Percentiles rank a stretch among this genome's conserved stretches.
phyloP scores from a whole-genome alignment of 2,113 vertebrate species.

The Herpailurus yagouaroundi region DNA sequence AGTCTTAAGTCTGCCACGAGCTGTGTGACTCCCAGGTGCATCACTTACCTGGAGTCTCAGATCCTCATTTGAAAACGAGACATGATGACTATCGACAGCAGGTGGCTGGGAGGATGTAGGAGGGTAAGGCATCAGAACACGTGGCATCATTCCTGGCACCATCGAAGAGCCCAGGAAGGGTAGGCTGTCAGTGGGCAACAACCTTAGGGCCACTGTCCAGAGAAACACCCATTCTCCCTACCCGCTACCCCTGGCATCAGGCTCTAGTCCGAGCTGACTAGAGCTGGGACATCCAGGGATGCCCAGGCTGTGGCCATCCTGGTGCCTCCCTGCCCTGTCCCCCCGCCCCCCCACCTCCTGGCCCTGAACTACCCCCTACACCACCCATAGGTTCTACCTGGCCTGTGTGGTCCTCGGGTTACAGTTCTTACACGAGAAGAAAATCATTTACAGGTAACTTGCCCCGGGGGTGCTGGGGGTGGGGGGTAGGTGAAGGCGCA shows the following conservation, averaged over 20 bases:
- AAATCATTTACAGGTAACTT: constrained; percentile 95
- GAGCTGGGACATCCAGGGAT: not conserved
- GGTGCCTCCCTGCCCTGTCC: not conserved
- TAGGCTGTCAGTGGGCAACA: not conserved
- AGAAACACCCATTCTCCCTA: not conserved
- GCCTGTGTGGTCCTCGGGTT: constrained; percentile 96
- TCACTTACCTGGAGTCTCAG: not conserved
- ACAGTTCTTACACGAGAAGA: constrained; percentile 96
- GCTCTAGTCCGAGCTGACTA: not conserved
- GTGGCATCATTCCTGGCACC: not conserved
- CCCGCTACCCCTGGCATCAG: too few species aligned
- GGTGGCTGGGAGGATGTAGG: not conserved
- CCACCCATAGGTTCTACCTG: constrained; percentile 91
- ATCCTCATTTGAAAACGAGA: not conserved
- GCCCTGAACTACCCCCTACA: not conserved
- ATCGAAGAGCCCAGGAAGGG: not conserved
- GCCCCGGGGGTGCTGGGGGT: not conserved
- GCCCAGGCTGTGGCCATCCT: not conserved
- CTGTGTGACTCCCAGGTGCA: not conserved
- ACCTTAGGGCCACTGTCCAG: not conserved
- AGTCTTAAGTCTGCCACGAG: not conserved
- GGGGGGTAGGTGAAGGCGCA: rapidly evolving
- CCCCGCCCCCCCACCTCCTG: rapidly evolving
- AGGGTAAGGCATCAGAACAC: not conserved
- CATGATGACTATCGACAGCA: not conserved